Base-by-base conservation (phyloP, 2,797 vertebrate genomes). In the Poecilia velifera region DNA sequence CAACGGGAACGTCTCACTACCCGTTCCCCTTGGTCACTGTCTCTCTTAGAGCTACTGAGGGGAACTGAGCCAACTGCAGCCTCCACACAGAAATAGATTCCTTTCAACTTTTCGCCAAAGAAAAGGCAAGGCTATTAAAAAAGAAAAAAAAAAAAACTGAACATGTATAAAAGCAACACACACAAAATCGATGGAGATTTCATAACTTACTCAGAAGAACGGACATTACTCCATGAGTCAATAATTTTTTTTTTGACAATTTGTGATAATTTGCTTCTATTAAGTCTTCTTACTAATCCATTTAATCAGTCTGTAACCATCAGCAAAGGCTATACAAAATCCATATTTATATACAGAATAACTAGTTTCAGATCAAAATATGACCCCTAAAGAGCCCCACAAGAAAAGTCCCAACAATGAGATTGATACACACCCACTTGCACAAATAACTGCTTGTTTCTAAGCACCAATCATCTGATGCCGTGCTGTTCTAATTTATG, bases 1-100 rank as follows among this genome's bases (percentile, higher is more conserved):
- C 53, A 81, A 73, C 68, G 74, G 76, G 59, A 49, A 46, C 76
- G n/a, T 74, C 81, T 84, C 78, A 72, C 74, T 41, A 59, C 34
- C 6, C 36, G 16, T 39, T 76, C 55, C 83, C 71, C 71, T 80
- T 31, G 25, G 39, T 78, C 64, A 80, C 0, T 28, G 34, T 36
- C 66, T 66, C 64, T 72, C 6, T 70, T 71, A 28, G 36, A 57
- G 72, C 57, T 39, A 22, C 72, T 43, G 47, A 78, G 76, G 4
- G 73, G 25, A 70, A 74, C 72, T 51, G 41, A 86, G 74, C 36
- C 36, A 53, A 10, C 64, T 76, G 76, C 68, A 59, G 74, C 45
- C 1, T 73, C n/a, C 51, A 39, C 72, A 57, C 34, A 45, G 55
- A 76, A 82, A 46, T 34, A 51, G 22, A 28, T 62, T 62, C 28